These are phyloP conservation scores for Myxocyprinus asiaticus DNA, from an alignment of 2,113 vertebrate species.

Conservation along the genomic window DNA sequence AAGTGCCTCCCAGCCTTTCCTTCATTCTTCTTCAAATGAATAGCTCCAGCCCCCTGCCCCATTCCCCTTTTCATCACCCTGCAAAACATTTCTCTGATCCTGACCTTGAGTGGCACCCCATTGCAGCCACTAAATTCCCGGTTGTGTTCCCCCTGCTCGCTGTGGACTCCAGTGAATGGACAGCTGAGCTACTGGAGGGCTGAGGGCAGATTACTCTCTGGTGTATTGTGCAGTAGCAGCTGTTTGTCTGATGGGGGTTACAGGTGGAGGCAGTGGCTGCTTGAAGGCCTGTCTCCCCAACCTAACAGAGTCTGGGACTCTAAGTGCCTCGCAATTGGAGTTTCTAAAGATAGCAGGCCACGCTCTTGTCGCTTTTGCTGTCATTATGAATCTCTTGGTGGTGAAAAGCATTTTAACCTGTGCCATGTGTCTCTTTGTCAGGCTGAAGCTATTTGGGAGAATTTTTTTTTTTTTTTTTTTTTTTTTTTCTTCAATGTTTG, in stretches of 20 bases:
- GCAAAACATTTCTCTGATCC: slow-evolving; percentile 7
- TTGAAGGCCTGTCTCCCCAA: slow-evolving; percentile 34
- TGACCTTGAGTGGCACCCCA: slow-evolving; percentile 3
- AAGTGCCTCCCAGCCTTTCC: background rate
- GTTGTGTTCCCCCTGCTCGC: background rate
- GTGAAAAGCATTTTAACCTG: slow-evolving; percentile 28
- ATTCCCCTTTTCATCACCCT: slow-evolving; percentile 6
- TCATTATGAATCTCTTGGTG: slow-evolving; percentile 19
- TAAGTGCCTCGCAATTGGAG: slow-evolving; percentile 14
- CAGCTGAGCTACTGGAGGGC: background rate
- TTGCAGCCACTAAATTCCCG: background rate
- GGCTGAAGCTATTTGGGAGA: background rate
- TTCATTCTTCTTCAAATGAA: background rate
- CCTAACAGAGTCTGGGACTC: background rate
- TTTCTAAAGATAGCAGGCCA: background rate
- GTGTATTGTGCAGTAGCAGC: slow-evolving; percentile 6
- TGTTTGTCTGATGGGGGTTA: slow-evolving; percentile 22
- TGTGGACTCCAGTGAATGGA: slow-evolving; percentile 10
- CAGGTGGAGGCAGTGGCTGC: slow-evolving; percentile 12
- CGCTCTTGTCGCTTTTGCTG: background rate
- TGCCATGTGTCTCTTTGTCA: slow-evolving; percentile 19
- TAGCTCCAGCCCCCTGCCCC: background rate
- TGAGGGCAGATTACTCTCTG: slow-evolving; percentile 29
- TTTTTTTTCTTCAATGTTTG: background rate
- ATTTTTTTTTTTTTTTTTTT: background rate